phyloP scores from a whole-genome alignment of 2,888 invertebrate genomes.

The Eutolmus rufibarbis region DNA sequence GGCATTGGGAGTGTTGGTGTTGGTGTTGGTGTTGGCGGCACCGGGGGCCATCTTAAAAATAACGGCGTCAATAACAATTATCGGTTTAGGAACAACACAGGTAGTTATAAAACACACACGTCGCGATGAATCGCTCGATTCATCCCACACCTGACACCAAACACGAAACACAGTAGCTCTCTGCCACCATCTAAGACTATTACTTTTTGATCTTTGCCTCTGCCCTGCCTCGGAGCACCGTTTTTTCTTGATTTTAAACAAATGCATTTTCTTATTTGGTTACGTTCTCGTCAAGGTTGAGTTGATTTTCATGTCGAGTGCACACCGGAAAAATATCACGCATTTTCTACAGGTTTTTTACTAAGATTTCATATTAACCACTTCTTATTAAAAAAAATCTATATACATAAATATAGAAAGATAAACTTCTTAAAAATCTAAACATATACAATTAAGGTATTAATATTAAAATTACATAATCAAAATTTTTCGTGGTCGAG shows the following conservation, averaged over 20 bases:
- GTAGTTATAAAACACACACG: constrained; percentile 5
- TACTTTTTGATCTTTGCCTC: background rate
- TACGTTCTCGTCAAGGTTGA: background rate
- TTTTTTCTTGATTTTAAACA: background rate
- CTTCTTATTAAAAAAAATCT: too few species aligned
- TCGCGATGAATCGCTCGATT: background rate
- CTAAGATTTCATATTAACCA: too few species aligned
- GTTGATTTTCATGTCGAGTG: constrained; percentile 1
- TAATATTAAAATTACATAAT: too few species aligned
- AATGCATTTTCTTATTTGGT: background rate
- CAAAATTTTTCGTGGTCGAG: too few species aligned
- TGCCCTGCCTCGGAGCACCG: background rate
- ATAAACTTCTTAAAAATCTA: too few species aligned
- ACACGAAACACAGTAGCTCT: background rate
- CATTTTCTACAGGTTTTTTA: too few species aligned
- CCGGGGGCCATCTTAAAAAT: constrained; percentile 53
- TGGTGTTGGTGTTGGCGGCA: background rate
- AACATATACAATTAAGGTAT: too few species aligned
- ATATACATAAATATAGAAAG: too few species aligned
- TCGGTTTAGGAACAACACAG: constrained; percentile 60
- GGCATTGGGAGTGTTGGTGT: constrained; percentile 17
- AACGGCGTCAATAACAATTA: constrained; percentile 59
- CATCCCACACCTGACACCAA: background rate
- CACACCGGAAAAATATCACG: too few species aligned
- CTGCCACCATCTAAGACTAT: background rate